These are phyloP conservation scores for Idaea biselata DNA, from an alignment of 2,888 invertebrate species.

Conservation along the genomic window DNA sequence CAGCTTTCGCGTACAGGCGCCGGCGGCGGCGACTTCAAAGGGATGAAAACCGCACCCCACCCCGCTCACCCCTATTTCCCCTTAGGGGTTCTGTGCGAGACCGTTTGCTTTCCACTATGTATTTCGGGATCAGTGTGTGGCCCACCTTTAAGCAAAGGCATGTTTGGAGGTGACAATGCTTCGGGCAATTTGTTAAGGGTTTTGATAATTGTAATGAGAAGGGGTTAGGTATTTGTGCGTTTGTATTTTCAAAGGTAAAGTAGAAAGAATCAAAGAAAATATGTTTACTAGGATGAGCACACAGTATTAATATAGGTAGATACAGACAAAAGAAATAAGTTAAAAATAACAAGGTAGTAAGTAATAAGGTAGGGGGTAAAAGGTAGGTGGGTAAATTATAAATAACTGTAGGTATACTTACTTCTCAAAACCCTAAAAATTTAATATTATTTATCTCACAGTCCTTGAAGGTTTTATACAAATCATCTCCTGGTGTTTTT, in stretches of 20 bases:
- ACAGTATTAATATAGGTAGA: too few species aligned
- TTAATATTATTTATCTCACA: too few species aligned
- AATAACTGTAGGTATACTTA: too few species aligned
- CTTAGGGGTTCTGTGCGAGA: constrained; percentile 50
- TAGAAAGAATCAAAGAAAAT: too few species aligned
- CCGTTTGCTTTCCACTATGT: constrained; percentile 58
- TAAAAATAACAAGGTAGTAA: too few species aligned
- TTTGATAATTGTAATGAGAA: not conserved
- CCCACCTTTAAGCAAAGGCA: constrained; percentile 47
- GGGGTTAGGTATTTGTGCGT: not conserved
- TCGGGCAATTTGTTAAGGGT: not conserved
- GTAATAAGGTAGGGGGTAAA: too few species aligned
- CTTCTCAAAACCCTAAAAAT: too few species aligned
- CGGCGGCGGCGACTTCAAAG: constrained; percentile 74
- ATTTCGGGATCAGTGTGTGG: constrained; percentile 61
- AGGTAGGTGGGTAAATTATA: too few species aligned
- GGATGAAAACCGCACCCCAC: constrained; percentile 56
- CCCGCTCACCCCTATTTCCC: constrained; percentile 37
- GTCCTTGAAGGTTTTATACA: too few species aligned
- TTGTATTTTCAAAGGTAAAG: not conserved
- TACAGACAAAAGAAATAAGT: too few species aligned
- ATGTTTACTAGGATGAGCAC: too few species aligned
- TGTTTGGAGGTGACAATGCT: constrained; percentile 42
- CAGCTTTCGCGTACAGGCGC: constrained; percentile 74
- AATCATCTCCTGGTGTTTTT: too few species aligned